Percentiles rank a stretch among this genome's conserved stretches.
These are phyloP conservation scores for Heliocidaris tuberculata DNA, from an alignment of 35 echinoderm and acorn worm genomes.

Conservation along the genomic window DNA sequence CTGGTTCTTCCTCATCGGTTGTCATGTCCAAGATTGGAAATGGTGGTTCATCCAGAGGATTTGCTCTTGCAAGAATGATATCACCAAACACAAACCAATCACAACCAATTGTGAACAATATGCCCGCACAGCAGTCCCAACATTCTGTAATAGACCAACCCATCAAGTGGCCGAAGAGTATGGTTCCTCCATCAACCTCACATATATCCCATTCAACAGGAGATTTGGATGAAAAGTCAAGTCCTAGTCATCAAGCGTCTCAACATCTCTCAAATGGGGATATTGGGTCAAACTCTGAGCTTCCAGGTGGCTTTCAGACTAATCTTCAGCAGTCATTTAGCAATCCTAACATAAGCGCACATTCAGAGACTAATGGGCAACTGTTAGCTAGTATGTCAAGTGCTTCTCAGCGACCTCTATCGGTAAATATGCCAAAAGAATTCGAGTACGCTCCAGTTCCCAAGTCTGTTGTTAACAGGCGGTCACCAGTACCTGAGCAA, in stretches of 20 bases:
- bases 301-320: constrained; percentile 17
- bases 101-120: not conserved
- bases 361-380: not conserved
- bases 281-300: not conserved
- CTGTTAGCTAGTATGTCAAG: not conserved
- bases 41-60: constrained; percentile 20
- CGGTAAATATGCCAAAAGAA: not conserved
- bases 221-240: not conserved
- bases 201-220: constrained; percentile 2
- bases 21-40: constrained; percentile 40
- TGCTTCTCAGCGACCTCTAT: not conserved
- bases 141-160: not conserved
- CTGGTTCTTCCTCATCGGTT: constrained; percentile 26
- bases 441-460: constrained; percentile 32
- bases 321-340: constrained; percentile 29
- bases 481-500: constrained; percentile 19
- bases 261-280: constrained; percentile 9
- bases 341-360: constrained; percentile 15
- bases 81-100: not conserved
- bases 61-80: constrained; percentile 32
- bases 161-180: not conserved
- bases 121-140: not conserved
- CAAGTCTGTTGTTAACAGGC: not conserved
- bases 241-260: not conserved
- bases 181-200: not conserved